Base-by-base conservation (phyloP, 2,888 invertebrate species). In the Drosophila vallismaia region DNA sequence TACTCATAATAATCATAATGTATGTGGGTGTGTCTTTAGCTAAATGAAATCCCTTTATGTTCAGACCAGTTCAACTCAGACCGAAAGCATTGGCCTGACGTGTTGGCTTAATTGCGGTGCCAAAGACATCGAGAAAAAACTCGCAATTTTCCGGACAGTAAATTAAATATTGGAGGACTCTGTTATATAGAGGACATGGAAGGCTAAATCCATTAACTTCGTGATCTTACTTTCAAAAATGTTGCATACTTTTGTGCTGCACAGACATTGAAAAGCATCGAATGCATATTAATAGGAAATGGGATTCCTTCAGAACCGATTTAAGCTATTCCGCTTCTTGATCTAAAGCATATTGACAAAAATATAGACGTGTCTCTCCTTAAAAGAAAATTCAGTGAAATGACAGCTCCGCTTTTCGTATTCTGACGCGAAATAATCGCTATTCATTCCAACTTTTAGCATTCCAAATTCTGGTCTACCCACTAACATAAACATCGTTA, bases 1-100 rank as follows among this genome's bases (percentile, higher is more conserved):
- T 67, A 71, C 83, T 68, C 55, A 52, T 58, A 68, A 73, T 86
- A 77, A 69, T 70, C 66, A 77, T 73, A 81, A 84, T 77, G 62
- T 77, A 81, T 67, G 31, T 50, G 60, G 53, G 56, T 51, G 59
- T 49, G 38, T 36, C 36, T n/a, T 6, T 12, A 6, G 36, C n/a
- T 36, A 36, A 66, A 56, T 64, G 53, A 51, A 79, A 58, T 76
- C 51, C 74, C 51, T 57, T 77, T 58, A 49, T 57, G 62, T 29
- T 40, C 68, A 68, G 62, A 29, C 29, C 36, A 48, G 50, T 52
- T 56, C 36, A 29, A 6, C 14, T 38, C 44, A 24, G 49, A 49
- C 62, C 38, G 33, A 69, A 57, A 57, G 57, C 69, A 51, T 26
- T 38, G 51, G 50, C 55, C 36, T 19, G 9, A 19, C 55, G 50